These are phyloP conservation scores for Heliconius charithonia DNA, from an alignment of 2,888 invertebrate species.

Conservation along the genomic window DNA sequence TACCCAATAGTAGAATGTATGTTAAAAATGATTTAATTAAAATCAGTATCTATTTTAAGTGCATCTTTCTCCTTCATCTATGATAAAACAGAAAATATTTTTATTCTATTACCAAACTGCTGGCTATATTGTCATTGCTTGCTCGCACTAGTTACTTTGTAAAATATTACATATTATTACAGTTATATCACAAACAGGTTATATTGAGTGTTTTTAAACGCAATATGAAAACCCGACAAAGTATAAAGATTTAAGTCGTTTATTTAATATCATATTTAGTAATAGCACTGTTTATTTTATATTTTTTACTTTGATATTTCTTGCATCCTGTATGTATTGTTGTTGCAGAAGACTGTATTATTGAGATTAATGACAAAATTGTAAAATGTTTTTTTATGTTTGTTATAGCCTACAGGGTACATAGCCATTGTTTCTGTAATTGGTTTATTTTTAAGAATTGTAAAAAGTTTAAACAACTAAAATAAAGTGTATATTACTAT, in stretches of 20 bases:
- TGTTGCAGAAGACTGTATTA: conserved; percentile 18
- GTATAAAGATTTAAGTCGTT: background rate
- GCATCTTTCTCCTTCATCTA: too few relatives aligned
- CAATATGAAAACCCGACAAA: background rate
- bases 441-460: conserved; percentile 25
- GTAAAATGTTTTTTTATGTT: background rate
- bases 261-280: background rate
- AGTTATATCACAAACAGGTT: background rate
- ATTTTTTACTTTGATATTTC: conserved; percentile 2
- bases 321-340: background rate
- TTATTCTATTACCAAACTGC: too few relatives aligned
- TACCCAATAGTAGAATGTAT: too few relatives aligned
- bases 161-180: conserved; percentile 1
- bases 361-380: conserved; percentile 19
- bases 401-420: conserved; percentile 24
- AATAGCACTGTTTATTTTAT: conserved; percentile 4
- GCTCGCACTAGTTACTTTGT: background rate
- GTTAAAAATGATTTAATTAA: too few relatives aligned
- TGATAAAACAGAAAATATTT: too few relatives aligned
- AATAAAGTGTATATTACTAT: conserved; percentile 24
- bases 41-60: too few relatives aligned
- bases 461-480: conserved; percentile 11
- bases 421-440: conserved; percentile 24
- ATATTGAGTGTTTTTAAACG: background rate
- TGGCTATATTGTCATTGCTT: background rate